Conservation (phyloP, 2,888 invertebrate genomes). For the Carterocephalus palaemon region DNA sequence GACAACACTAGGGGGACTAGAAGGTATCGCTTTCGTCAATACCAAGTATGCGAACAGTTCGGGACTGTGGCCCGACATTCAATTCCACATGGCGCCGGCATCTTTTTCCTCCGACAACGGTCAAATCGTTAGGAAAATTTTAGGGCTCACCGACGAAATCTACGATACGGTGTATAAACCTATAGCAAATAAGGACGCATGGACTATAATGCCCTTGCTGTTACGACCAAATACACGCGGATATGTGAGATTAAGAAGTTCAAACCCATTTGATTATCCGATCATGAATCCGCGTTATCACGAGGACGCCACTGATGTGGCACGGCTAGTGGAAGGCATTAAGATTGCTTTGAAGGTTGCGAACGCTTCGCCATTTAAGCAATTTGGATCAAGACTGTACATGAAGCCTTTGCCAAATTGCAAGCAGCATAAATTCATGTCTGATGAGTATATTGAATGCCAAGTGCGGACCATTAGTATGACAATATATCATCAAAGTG, state of each 20-base stretch:
- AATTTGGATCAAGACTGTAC: constrained; percentile 88
- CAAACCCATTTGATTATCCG: constrained; percentile 92
- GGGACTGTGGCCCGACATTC: constrained; percentile 91
- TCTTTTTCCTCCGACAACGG: constrained; percentile 90
- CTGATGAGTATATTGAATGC: constrained; percentile 92
- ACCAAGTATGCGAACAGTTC: constrained; percentile 89
- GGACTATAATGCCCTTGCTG: constrained; percentile 92
- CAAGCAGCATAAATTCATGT: constrained; percentile 83
- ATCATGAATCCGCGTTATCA: constrained; percentile 96
- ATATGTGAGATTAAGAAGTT: constrained; percentile 85
- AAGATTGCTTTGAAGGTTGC: constrained; percentile 86
- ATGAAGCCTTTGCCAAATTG: constrained; percentile 89
- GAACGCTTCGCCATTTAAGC: constrained; percentile 87
- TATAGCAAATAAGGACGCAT: constrained; percentile 87
- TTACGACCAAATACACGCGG: constrained; percentile 89
- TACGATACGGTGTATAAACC: constrained; percentile 89
- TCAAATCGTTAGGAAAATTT: constrained; percentile 84
- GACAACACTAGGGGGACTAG: constrained; percentile 92
- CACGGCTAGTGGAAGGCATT: constrained; percentile 90
- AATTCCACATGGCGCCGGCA: constrained; percentile 95
- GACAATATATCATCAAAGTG: constrained; percentile 94
- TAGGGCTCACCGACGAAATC: constrained; percentile 88
- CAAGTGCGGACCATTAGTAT: constrained; percentile 91
- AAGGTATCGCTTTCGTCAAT: constrained; percentile 92
- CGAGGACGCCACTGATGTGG: constrained; percentile 86